Evolutionary conservation across 2,113 vertebrate species (phyloP), one percentile per base, ranked within the genome.

Genomic region (Muntiacus reevesi): DNA sequence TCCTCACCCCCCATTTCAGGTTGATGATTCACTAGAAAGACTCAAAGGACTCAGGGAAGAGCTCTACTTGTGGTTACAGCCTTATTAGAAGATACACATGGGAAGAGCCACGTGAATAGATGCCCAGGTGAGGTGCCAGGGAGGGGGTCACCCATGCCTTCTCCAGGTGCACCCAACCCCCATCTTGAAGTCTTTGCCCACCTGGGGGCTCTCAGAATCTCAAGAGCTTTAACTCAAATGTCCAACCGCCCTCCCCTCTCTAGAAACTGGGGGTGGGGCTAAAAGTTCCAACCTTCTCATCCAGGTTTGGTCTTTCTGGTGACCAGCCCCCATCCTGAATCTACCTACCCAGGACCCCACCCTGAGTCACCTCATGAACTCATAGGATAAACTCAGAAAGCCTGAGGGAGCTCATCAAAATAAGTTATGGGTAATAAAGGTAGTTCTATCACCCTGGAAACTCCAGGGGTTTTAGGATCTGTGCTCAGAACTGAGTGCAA

Each of bases 81-180:
- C 15, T 57, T 57, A 45, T 90, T 47, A 33, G 6, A n/a, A 90
- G 54, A 45, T 16, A 16, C 21, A 45, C 85, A 67, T 3, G 45
- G 21, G 43, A 54, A 64, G 14, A 67, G 57, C 45, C 36, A 15
- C 36, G 5, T 10, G n/a, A n/a, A 55, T 14, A 64, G 47, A 52
- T 0, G n/a, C 52, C 52, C 25, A 50, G 55, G 67, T 1, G 14
- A 2, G 6, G 43, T 11, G 4, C 4, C 6, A 7, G 14, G 54
- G 43, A 10, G 1, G 45, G 43, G 6, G 8, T 27, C 4, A 3
- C 11, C 45, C 15, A 1, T 14, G 23, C 30, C 52, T 10, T 93
- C 82, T 86, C 52, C 36, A 57, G 8, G 52, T 8, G 28, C 11
- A 2, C 54, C 54, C 3, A 25, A 57, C 28, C 50, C 28, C 28